phyloP scores from a whole-genome alignment of 2,113 vertebrate species.

The Cyrtonyx montezumae region DNA sequence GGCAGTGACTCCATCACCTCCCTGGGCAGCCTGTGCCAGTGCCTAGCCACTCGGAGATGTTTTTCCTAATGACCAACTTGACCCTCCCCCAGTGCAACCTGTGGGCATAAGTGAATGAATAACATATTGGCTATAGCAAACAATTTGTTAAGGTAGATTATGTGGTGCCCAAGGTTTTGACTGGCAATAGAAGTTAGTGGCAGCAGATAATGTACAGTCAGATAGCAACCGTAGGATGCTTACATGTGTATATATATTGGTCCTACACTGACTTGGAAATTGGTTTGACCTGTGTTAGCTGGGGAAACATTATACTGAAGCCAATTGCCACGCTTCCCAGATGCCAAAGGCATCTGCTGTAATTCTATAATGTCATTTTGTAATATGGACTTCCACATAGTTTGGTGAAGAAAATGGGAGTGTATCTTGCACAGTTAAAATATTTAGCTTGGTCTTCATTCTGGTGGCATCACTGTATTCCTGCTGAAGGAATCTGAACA shows the following conservation, averaged over 20 bases:
- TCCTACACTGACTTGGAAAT: not conserved
- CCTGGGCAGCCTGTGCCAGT: too few species aligned
- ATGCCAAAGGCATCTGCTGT: not conserved
- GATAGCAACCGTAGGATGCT: not conserved
- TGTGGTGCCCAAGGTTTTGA: not conserved
- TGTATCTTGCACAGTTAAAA: conserved; percentile 14
- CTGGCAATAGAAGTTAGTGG: not conserved
- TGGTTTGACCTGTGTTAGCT: not conserved
- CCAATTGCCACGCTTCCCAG: not conserved
- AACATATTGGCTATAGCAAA: too few species aligned
- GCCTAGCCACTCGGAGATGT: too few species aligned
- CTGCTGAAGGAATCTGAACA: conserved; percentile 25
- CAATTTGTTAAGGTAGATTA: conserved; percentile 9
- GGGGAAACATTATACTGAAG: not conserved
- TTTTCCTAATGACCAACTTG: too few species aligned
- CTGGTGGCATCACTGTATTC: conserved; percentile 46
- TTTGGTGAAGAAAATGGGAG: conserved; percentile 1
- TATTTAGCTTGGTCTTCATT: conserved; percentile 52
- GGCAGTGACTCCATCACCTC: too few species aligned
- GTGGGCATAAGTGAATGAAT: too few species aligned
- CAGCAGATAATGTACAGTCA: not conserved
- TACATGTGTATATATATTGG: not conserved
- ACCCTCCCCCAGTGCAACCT: too few species aligned
- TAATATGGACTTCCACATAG: not conserved
- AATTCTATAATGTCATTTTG: not conserved